Percentiles rank a stretch among this genome's conserved stretches.
Conservation (phyloP, 1,140 invertebrate genomes). For the Myzus persicae region DNA sequence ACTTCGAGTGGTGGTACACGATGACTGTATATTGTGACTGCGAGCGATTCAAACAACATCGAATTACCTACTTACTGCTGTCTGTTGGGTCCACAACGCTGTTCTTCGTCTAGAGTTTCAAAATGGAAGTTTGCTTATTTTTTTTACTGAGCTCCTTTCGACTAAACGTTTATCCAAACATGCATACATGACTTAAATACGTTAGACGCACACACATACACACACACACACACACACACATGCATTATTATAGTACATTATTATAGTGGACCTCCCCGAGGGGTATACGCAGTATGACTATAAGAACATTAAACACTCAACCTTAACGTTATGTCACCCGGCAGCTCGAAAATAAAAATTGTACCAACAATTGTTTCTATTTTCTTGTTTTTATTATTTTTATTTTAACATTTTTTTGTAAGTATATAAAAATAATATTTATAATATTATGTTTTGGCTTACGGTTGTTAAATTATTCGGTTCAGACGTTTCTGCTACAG, state of each 20-base stretch:
- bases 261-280: not conserved
- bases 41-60: not conserved
- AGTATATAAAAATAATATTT: not conserved
- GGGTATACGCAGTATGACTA: not conserved
- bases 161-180: not conserved
- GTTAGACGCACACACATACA: not conserved
- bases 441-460: not conserved
- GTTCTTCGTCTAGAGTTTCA: slow-evolving; percentile 3
- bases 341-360: not conserved
- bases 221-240: no score
- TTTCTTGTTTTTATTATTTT: not conserved
- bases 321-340: not conserved
- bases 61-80: not conserved
- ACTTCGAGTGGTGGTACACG: not conserved
- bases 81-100: not conserved
- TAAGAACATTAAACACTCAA: not conserved
- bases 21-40: not conserved
- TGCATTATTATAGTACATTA: no score
- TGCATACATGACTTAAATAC: not conserved
- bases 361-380: not conserved
- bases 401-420: not conserved
- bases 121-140: not conserved
- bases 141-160: not conserved
- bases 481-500: not conserved
- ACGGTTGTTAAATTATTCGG: not conserved